phyloP scores from a whole-genome alignment of 37 sponge, comb jelly and placozoan genomes.

The Chondrilla cf. caribensis region DNA sequence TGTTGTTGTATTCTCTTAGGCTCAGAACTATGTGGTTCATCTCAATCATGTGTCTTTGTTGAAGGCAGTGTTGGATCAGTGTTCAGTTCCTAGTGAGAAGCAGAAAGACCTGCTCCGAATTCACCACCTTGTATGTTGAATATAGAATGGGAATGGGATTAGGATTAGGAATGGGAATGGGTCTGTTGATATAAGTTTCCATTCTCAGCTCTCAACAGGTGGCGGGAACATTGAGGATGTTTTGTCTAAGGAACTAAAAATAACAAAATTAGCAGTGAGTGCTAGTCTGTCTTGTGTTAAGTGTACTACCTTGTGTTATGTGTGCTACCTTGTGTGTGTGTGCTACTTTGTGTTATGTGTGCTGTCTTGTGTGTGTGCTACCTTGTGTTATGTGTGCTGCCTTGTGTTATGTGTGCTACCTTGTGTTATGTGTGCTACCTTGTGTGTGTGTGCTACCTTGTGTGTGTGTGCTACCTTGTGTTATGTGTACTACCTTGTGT shows the following conservation, averaged over 20 bases:
- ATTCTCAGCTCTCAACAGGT: neutral
- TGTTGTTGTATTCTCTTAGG: neutral
- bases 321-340: no score
- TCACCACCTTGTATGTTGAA: slow-evolving; percentile 5
- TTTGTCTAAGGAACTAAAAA: neutral
- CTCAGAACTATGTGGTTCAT: slow-evolving; percentile 39
- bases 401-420: no score
- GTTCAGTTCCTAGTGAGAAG: slow-evolving; percentile 57
- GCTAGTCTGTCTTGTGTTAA: no score
- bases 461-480: no score
- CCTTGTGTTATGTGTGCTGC: no score
- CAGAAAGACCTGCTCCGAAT: slow-evolving; percentile 23
- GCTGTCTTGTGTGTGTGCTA: no score
- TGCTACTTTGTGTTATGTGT: no score
- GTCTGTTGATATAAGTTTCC: neutral
- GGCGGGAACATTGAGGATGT: neutral
- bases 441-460: no score
- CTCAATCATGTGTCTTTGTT: slow-evolving; percentile 68
- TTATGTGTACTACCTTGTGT: no score
- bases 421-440: no score
- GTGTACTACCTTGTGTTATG: no score
- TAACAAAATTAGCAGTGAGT: slow-evolving; percentile 20
- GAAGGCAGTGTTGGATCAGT: slow-evolving; percentile 53
- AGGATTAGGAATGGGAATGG: neutral
- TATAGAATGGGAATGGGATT: neutral